A percentile compares a stretch with the other conserved stretches of the same genome.
phyloP scores from a whole-genome alignment of 2,888 invertebrate genomes.

The Halictus ligatus region DNA sequence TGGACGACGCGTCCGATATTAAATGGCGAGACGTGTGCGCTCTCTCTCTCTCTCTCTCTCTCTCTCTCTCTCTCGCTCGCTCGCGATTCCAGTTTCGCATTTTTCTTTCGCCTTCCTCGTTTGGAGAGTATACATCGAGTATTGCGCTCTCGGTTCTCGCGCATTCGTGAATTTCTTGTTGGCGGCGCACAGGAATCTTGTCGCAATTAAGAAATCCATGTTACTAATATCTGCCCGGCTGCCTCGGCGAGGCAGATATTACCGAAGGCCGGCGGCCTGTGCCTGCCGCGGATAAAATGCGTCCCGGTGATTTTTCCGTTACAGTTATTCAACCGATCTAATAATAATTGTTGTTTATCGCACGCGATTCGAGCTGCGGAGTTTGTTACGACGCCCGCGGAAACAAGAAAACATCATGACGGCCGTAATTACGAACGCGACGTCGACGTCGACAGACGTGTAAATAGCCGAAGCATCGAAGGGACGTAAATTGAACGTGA shows the following conservation, averaged over 20 bases:
- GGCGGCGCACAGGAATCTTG: conserved; percentile 10
- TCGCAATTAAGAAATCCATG: conserved; percentile 22
- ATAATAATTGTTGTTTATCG: not conserved
- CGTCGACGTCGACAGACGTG: not conserved
- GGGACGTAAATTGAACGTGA: not conserved
- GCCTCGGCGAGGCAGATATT: not conserved
- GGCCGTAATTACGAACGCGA: not conserved
- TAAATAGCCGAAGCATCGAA: not conserved
- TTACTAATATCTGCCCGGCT: not conserved
- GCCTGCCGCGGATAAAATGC: not conserved
- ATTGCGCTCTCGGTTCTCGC: not conserved
- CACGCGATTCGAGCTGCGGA: not conserved
- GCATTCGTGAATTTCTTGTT: not conserved
- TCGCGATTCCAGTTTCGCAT: conserved; percentile 24
- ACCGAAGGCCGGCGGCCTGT: not conserved
- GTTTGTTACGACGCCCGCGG: not conserved
- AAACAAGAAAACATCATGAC: not conserved
- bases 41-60: too few relatives aligned
- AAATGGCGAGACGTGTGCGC: not conserved
- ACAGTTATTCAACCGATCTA: conserved; percentile 12
- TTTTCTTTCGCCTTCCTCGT: not conserved
- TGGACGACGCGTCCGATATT: conserved; percentile 25
- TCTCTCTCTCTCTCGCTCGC: not conserved
- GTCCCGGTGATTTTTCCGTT: conserved; percentile 1
- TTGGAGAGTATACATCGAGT: not conserved